Percentiles rank a stretch among this genome's conserved stretches.
phyloP scores from a whole-genome alignment of 2,113 vertebrate species.

The Lonchura striata region DNA sequence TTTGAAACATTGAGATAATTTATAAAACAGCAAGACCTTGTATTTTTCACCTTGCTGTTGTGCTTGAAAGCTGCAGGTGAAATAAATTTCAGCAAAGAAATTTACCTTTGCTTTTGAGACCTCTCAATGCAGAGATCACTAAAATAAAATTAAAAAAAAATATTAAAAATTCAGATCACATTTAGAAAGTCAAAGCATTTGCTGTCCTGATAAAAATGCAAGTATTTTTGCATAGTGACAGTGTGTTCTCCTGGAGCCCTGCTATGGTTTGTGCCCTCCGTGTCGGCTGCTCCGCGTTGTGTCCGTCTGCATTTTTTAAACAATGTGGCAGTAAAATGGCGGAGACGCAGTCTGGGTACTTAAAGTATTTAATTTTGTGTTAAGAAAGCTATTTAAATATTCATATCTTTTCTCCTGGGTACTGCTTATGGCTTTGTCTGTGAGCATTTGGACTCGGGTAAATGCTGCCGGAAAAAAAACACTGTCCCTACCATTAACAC shows the following conservation, averaged over 20 bases:
- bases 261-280: neutral
- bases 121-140: neutral
- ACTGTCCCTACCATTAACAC: neutral
- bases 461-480: neutral
- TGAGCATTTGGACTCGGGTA: neutral
- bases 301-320: slow-evolving; percentile 27
- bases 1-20: neutral
- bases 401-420: slow-evolving; percentile 32
- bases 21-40: neutral
- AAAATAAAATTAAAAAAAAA: neutral
- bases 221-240: neutral
- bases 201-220: neutral
- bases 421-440: slow-evolving; percentile 6
- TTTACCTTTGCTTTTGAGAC: neutral
- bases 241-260: neutral
- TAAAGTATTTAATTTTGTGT: slow-evolving; percentile 59
- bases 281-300: fast-evolving
- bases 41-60: neutral
- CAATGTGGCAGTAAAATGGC: neutral
- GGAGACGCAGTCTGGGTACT: neutral
- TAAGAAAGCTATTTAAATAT: slow-evolving; percentile 63
- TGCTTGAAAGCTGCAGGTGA: neutral
- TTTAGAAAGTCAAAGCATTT: neutral
- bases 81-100: too few relatives aligned
- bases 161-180: neutral